These are phyloP conservation scores for Cynoglossus semilaevis DNA, from an alignment of 2,113 vertebrate species.

Conservation along the genomic window DNA sequence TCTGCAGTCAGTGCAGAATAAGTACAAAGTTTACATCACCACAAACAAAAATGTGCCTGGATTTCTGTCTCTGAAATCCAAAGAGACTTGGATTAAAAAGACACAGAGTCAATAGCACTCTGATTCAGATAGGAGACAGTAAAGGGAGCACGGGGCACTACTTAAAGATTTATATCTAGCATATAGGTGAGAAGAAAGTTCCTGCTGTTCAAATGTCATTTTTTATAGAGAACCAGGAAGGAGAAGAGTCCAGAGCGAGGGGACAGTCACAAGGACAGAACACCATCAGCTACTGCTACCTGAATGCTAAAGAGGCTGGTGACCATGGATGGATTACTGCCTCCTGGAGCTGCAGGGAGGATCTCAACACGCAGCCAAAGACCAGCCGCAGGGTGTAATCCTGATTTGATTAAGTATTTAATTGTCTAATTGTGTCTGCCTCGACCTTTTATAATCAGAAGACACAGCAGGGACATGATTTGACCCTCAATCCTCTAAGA, in stretches of 20 bases:
- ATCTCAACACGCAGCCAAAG: not conserved
- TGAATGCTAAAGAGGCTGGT: not conserved
- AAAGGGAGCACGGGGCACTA: not conserved
- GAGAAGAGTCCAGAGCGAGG: not conserved
- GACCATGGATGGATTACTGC: not conserved
- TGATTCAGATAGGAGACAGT: not conserved
- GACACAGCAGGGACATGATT: not conserved
- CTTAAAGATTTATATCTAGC: slow-evolving; percentile 18
- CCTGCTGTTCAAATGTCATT: slow-evolving; percentile 19
- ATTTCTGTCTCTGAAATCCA: not conserved
- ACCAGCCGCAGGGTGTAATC: not conserved
- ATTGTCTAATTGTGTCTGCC: not conserved
- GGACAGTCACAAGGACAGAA: not conserved
- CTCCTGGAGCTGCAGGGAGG: not conserved
- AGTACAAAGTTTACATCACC: not conserved
- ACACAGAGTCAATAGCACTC: not conserved
- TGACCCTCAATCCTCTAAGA: not conserved
- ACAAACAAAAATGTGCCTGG: not conserved
- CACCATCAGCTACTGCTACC: not conserved
- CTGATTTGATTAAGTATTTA: slow-evolving; percentile 4
- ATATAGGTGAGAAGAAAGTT: not conserved
- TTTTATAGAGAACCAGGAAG: not conserved
- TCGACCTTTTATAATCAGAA: not conserved
- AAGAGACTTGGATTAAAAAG: not conserved
- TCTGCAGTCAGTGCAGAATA: not conserved